phyloP scores from a whole-genome alignment of 2,888 invertebrate species.

The Philaethria dido region DNA sequence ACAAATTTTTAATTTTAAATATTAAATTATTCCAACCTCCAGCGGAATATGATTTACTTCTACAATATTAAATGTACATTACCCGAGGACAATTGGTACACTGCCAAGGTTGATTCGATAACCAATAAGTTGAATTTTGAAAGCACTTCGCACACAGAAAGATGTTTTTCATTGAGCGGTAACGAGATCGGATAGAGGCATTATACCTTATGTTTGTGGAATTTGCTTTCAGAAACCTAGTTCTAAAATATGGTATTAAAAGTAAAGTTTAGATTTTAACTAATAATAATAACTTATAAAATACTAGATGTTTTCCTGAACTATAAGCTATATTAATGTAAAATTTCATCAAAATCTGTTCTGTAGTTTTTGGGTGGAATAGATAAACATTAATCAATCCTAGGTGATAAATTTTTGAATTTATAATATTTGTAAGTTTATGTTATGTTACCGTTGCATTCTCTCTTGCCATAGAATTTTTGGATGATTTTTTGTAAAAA shows the following conservation, averaged over 20 bases:
- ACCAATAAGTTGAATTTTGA: constrained; percentile 42
- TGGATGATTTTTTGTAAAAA: too few relatives aligned
- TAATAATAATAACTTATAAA: not conserved
- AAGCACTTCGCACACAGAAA: constrained; percentile 38
- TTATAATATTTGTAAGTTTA: too few relatives aligned
- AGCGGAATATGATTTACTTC: constrained; percentile 29
- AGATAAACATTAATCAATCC: too few relatives aligned
- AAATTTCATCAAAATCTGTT: too few relatives aligned
- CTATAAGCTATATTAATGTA: too few relatives aligned
- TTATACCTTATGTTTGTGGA: constrained; percentile 12
- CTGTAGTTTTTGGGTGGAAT: too few relatives aligned
- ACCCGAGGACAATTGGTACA: constrained; percentile 41
- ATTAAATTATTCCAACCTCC: constrained; percentile 14
- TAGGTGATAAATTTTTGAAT: too few relatives aligned
- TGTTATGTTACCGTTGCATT: too few relatives aligned
- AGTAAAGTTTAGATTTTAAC: not conserved
- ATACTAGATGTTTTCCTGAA: too few relatives aligned
- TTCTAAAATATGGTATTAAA: not conserved
- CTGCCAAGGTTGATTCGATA: constrained; percentile 46
- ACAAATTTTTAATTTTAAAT: constrained; percentile 2
- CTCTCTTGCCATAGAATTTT: too few relatives aligned
- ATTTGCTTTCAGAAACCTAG: not conserved
- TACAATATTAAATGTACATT: constrained; percentile 39
- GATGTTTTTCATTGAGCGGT: constrained; percentile 37
- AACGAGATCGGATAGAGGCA: constrained; percentile 22